A percentile compares a stretch with the other conserved stretches of the same genome.
These are phyloP conservation scores for Ibycter americanus DNA, from an alignment of 2,797 vertebrate genomes.

Conservation along the genomic window DNA sequence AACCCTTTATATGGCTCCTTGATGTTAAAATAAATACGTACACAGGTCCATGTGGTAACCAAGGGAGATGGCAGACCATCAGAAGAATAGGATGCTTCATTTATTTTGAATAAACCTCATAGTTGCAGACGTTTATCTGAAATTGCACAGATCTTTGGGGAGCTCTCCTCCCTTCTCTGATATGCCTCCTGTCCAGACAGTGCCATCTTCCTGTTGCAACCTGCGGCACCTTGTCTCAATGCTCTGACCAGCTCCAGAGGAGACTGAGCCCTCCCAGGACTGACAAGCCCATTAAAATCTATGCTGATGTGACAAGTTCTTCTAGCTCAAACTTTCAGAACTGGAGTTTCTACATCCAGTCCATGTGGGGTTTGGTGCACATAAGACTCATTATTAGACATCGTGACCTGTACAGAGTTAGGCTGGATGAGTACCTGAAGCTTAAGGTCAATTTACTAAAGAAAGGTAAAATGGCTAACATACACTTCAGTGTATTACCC, in stretches of 20 bases:
- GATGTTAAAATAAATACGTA: constrained; percentile 8
- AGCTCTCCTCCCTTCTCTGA: neutral
- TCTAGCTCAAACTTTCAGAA: neutral
- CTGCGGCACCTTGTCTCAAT: neutral
- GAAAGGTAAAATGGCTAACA: neutral
- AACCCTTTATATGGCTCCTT: neutral
- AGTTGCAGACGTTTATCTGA: neutral
- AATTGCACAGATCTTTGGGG: neutral
- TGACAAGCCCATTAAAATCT: neutral
- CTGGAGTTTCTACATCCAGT: neutral
- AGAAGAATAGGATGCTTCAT: neutral
- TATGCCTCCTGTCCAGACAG: neutral
- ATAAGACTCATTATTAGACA: rapidly evolving
- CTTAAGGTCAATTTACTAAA: neutral
- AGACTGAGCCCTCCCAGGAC: neutral
- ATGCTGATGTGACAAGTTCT: neutral
- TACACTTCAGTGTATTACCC: neutral
- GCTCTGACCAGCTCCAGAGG: neutral
- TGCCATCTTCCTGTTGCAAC: neutral
- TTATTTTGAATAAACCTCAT: neutral
- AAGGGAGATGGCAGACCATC: neutral
- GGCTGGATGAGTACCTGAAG: neutral
- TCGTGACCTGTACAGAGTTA: neutral
- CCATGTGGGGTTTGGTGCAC: neutral
- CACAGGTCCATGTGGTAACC: neutral